These are phyloP conservation scores for Plemyria rubiginata DNA, from an alignment of 2,888 invertebrate genomes.

Conservation along the genomic window DNA sequence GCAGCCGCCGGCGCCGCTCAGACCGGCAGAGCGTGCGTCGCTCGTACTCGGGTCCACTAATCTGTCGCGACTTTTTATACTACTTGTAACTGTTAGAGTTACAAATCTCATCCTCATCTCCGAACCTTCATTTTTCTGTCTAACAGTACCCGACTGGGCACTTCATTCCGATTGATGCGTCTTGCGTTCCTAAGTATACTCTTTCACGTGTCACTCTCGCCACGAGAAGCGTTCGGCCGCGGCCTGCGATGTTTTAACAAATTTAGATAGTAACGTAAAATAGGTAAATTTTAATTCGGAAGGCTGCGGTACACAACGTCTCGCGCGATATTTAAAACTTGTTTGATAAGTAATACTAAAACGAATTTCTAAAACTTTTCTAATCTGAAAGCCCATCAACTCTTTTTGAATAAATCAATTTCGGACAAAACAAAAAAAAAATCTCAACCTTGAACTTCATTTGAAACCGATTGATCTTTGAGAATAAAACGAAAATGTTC, in stretches of 20 bases:
- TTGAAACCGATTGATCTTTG: constrained; percentile 1
- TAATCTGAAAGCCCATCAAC: constrained; percentile 72
- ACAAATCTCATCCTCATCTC: constrained; percentile 65
- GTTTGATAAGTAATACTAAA: constrained; percentile 70
- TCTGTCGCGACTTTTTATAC: constrained; percentile 82
- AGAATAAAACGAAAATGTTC: not conserved
- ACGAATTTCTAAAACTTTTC: constrained; percentile 77
- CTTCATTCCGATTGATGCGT: constrained; percentile 51
- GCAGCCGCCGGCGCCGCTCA: constrained; percentile 47
- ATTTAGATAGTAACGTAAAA: constrained; percentile 40
- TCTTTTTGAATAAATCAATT: constrained; percentile 53
- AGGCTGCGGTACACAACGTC: constrained; percentile 38
- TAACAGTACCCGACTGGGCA: constrained; percentile 37
- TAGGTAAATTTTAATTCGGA: constrained; percentile 39
- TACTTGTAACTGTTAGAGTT: constrained; percentile 72
- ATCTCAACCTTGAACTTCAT: constrained; percentile 4
- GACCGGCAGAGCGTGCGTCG: constrained; percentile 54
- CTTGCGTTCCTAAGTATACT: constrained; percentile 67
- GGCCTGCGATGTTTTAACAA: constrained; percentile 33
- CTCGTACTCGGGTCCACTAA: constrained; percentile 75
- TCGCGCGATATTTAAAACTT: constrained; percentile 55
- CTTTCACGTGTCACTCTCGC: constrained; percentile 65
- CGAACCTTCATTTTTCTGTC: constrained; percentile 59
- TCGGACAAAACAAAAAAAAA: constrained; percentile 25
- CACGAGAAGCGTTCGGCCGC: constrained; percentile 46